Percentiles rank a stretch among this genome's conserved stretches.
Conservation (phyloP, 2,113 vertebrate species). For the Pimephales promelas region DNA sequence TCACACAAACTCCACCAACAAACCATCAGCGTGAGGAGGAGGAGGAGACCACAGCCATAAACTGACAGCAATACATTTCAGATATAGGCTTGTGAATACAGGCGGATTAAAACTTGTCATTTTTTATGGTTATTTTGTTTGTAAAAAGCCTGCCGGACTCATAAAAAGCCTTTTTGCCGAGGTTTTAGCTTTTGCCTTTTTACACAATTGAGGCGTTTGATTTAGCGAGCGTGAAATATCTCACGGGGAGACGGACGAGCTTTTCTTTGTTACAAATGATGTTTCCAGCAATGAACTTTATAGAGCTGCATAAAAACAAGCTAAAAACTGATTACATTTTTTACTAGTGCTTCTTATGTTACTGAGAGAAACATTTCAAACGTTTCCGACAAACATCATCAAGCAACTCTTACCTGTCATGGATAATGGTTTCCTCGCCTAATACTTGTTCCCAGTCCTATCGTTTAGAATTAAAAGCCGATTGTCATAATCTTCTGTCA, state of each 20-base stretch:
- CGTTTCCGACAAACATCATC: neutral
- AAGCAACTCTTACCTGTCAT: neutral
- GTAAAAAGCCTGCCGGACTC: constrained; percentile 38
- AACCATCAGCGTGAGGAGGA: constrained; percentile 43
- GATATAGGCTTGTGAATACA: constrained; percentile 44
- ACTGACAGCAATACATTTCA: constrained; percentile 29
- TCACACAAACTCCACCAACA: constrained; percentile 48
- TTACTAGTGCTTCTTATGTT: constrained; percentile 47
- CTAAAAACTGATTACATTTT: constrained; percentile 61
- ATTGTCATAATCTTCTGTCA: no score
- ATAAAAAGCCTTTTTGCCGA: constrained; percentile 50
- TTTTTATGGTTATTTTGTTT: constrained; percentile 51
- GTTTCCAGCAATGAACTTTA: constrained; percentile 55
- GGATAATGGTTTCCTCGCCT: no score
- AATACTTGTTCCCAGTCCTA: no score
- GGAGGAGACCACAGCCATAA: constrained; percentile 35
- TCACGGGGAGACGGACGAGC: constrained; percentile 38
- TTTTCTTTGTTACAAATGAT: constrained; percentile 47
- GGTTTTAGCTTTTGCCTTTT: constrained; percentile 5
- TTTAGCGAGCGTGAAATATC: constrained; percentile 44
- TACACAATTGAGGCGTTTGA: constrained; percentile 39
- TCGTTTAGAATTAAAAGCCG: no score
- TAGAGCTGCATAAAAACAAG: constrained; percentile 58
- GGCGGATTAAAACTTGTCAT: constrained; percentile 39
- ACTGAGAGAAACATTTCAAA: constrained; percentile 23